Conservation (phyloP, 2,888 invertebrate genomes). For the Tineola bisselliella region DNA sequence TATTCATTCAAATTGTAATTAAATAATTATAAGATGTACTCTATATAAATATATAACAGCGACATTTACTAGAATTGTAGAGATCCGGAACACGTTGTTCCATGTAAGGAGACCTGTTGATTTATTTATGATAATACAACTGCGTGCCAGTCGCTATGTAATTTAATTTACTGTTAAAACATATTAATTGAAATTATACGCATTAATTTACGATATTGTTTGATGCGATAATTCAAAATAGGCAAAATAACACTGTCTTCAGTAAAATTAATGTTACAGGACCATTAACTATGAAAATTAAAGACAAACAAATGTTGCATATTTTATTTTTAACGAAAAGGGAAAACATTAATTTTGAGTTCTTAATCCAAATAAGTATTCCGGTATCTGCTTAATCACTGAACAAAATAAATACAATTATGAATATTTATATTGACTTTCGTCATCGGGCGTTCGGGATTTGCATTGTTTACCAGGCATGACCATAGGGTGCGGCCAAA, state of each 20-base stretch:
- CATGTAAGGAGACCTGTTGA: constrained; percentile 26
- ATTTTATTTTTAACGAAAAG: not conserved
- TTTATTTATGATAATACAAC: constrained; percentile 12
- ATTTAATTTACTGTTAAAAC: not conserved
- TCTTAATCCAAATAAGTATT: not conserved
- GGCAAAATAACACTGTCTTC: no score
- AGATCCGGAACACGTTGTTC: constrained; percentile 41
- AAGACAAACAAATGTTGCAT: not conserved
- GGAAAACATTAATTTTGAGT: not conserved
- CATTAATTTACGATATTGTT: not conserved
- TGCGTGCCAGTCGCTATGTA: not conserved
- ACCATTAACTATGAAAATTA: no score
- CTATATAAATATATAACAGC: constrained; percentile 42
- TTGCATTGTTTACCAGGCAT: constrained; percentile 41
- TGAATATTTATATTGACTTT: constrained; percentile 33
- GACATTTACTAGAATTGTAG: constrained; percentile 24
- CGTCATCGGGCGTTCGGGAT: not conserved
- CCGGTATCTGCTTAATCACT: not conserved
- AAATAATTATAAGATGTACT: no score
- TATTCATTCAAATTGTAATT: no score
- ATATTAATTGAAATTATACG: not conserved
- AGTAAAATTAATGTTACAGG: no score
- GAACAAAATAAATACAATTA: not conserved
- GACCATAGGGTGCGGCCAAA: constrained; percentile 36
- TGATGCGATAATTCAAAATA: no score